Base-by-base conservation (phyloP, 1,140 invertebrate genomes). In the Archegozetes longisetosus region DNA sequence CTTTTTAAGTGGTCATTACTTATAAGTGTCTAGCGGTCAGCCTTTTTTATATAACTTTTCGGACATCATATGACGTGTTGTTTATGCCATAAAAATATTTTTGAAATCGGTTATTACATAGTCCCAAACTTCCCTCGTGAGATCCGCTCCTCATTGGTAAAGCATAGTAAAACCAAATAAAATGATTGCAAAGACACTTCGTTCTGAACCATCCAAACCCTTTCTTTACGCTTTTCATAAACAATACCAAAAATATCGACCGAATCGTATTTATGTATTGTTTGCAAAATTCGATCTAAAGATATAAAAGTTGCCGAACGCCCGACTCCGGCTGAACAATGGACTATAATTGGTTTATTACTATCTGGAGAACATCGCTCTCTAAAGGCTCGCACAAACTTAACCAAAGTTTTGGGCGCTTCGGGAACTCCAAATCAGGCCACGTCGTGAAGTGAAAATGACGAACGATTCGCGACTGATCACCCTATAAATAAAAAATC, bases 221-320 rank as follows among this genome's bases (percentile, higher is more conserved):
- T 79, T 72, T 98, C 90, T 71, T 87, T 86, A 49, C 95, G 80
- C 91, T 98, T 95, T 64, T 85, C 84, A 75, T 84, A 85, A 20
- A 98, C 94, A 66, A 95, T 93, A 63, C 89, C 89, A 72, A 95
- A 98, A 61, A 98, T 89, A 75, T 98, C 95, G 4, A 93, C 78
- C 12, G 88, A 81, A 67, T 84, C 82, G 69, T 72, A 69, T 12
- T 70, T 70, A 29, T 72, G 69, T 28, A 77, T 73, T 47, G 74
- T 71, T 58, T 75, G 69, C 57, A 97, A 74, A 64, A 95, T 84
- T 61, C 92, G 80, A 73, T 96, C 92, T 48, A 96, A 75, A 22
- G 89, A 89, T 63, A 96, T 93, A 68, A 96, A 94, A 23, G 92
- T 95, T 51, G 91, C 91, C 24, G 85, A 88, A 63, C 88, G 75